These are phyloP conservation scores for Calonectris borealis DNA, from an alignment of 2,113 vertebrate species.

Conservation along the genomic window DNA sequence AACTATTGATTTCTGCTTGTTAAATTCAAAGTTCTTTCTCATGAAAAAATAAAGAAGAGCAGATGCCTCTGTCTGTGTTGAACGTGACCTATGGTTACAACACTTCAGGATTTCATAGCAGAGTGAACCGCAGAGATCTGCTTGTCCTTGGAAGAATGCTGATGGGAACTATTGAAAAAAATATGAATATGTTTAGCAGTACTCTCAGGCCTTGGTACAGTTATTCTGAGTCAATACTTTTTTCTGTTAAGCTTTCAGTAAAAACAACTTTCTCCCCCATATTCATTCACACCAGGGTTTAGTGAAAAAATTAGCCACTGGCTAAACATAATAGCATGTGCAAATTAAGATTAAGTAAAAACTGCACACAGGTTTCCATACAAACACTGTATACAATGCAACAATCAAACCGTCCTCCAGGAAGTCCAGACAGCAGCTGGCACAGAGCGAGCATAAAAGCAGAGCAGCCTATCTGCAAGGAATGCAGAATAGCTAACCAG, in stretches of 20 bases:
- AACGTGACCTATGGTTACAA: slow-evolving; percentile 94
- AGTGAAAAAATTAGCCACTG: background rate
- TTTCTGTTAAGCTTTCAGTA: background rate
- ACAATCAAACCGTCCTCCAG: background rate
- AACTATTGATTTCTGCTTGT: slow-evolving; percentile 95
- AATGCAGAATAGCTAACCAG: background rate
- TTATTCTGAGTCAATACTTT: background rate
- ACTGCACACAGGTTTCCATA: background rate
- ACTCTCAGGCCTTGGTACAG: background rate
- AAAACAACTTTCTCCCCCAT: background rate
- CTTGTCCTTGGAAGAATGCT: slow-evolving; percentile 95
- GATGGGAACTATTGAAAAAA: slow-evolving; percentile 85
- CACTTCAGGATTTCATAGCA: slow-evolving; percentile 98
- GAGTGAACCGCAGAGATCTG: slow-evolving; percentile 92
- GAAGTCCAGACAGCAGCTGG: background rate
- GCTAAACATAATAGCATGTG: background rate
- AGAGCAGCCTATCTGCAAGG: background rate
- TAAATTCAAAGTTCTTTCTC: slow-evolving; percentile 98
- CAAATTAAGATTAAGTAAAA: background rate
- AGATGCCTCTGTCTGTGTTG: slow-evolving; percentile 92
- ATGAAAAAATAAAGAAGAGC: slow-evolving; percentile 97
- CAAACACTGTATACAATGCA: background rate
- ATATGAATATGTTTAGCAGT: background rate
- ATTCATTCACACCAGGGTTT: background rate
- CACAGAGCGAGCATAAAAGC: background rate